A percentile compares a stretch with the other conserved stretches of the same genome.
These are phyloP conservation scores for Battus philenor DNA, from an alignment of 1,140 invertebrate genomes.

Conservation along the genomic window DNA sequence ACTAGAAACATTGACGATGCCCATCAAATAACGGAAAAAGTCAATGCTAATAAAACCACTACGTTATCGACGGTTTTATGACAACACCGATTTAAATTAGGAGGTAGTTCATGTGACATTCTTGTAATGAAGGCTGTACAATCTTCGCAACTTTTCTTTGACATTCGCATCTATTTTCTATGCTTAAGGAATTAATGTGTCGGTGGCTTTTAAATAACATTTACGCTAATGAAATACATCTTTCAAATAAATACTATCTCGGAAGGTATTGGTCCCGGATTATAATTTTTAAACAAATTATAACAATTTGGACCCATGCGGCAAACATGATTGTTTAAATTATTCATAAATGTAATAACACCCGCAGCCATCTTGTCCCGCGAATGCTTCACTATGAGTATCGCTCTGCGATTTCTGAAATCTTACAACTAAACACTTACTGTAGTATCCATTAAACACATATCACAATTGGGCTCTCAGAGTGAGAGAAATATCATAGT, in stretches of 20 bases:
- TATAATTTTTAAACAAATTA: conserved; percentile 78
- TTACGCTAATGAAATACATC: conserved; percentile 72
- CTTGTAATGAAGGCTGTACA: conserved; percentile 30
- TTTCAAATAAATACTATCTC: conserved; percentile 77
- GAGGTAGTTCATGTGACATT: conserved; percentile 68
- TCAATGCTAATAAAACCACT: conserved; percentile 36
- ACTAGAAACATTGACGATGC: conserved; percentile 60
- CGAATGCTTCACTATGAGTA: conserved; percentile 58
- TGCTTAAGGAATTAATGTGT: conserved; percentile 74
- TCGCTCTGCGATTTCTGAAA: conserved; percentile 67
- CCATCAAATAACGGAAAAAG: conserved; percentile 32
- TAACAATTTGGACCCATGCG: conserved; percentile 72
- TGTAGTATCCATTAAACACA: conserved; percentile 62
- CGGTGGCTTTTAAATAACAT: conserved; percentile 75
- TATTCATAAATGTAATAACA: conserved; percentile 53
- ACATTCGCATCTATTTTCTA: conserved; percentile 70
- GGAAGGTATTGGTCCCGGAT: conserved; percentile 74
- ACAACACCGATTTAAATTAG: conserved; percentile 65
- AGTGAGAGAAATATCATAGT: conserved; percentile 63
- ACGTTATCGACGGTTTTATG: conserved; percentile 45
- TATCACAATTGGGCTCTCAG: conserved; percentile 71
- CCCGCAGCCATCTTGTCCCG: conserved; percentile 36
- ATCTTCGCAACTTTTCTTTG: conserved; percentile 69
- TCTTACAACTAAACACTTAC: conserved; percentile 58
- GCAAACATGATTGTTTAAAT: conserved; percentile 66